These are phyloP conservation scores for Knipowitschia caucasica DNA, from an alignment of 2,797 vertebrate species.

Conservation along the genomic window DNA sequence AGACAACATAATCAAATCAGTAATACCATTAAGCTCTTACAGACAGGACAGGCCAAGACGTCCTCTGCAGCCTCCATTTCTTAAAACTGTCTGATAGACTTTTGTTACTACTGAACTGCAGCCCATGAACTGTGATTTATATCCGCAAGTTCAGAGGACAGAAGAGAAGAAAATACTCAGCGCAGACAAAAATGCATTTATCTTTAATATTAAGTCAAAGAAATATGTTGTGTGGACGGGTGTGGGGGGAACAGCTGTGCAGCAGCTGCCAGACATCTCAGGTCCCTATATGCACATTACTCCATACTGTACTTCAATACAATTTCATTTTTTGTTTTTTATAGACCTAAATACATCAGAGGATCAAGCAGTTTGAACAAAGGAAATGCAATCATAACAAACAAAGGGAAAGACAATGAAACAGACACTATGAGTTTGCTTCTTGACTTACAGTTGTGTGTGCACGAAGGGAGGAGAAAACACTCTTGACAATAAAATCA, in stretches of 20 bases:
- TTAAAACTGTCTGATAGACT: neutral
- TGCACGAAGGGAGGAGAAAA: no score
- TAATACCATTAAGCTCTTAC: neutral
- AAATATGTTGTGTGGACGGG: conserved; percentile 2
- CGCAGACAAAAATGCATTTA: neutral
- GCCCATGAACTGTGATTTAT: conserved; percentile 1
- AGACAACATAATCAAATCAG: conserved; percentile 13
- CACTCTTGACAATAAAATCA: no score
- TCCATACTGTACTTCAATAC: neutral
- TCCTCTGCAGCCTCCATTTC: neutral
- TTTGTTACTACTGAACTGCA: neutral
- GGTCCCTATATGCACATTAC: neutral
- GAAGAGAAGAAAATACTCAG: neutral
- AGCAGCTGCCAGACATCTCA: conserved; percentile 1
- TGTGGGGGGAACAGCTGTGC: neutral
- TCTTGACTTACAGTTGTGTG: no score
- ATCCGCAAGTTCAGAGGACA: neutral
- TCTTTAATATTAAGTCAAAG: neutral
- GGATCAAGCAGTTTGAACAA: no score
- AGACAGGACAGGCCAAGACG: neutral
- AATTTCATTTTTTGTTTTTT: neutral
- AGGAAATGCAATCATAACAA: no score
- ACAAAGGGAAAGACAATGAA: no score
- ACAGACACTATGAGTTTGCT: no score
- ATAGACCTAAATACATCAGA: no score